Conservation (phyloP, 2,888 invertebrate species). For the Pseudococcus longispinus region DNA sequence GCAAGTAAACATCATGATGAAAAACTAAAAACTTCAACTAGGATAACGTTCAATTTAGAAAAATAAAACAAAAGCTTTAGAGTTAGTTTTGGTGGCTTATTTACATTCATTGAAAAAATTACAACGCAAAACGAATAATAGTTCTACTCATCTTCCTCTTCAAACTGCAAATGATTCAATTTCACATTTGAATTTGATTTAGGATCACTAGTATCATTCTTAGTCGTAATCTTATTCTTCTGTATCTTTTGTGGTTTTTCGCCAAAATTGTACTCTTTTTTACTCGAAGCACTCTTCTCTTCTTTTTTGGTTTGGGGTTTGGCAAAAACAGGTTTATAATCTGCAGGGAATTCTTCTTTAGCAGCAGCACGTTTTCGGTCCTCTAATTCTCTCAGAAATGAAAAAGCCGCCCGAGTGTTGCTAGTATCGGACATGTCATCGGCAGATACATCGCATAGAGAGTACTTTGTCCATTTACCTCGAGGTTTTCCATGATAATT, state of each 20-base stretch:
- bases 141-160: background rate
- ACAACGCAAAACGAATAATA: background rate
- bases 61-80: background rate
- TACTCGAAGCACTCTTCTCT: background rate
- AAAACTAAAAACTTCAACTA: background rate
- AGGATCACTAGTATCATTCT: background rate
- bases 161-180: conserved; percentile 43
- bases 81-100: background rate
- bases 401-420: conserved; percentile 57
- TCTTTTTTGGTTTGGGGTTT: conserved; percentile 28
- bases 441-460: conserved; percentile 53
- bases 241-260: background rate
- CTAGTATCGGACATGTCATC: conserved; percentile 58
- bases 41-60: background rate
- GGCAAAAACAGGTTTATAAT: conserved; percentile 49
- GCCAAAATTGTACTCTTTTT: conserved; percentile 10
- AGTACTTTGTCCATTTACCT: conserved; percentile 58
- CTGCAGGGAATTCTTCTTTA: background rate
- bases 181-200: background rate
- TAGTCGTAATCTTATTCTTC: background rate
- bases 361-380: conserved; percentile 50
- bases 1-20: background rate
- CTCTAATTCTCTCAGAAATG: conserved; percentile 57
- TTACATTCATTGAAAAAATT: background rate
- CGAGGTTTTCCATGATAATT: background rate